Percentiles rank a stretch among this genome's conserved stretches.
Conservation (phyloP, 2,888 invertebrate species). For the Pecten maximus region DNA sequence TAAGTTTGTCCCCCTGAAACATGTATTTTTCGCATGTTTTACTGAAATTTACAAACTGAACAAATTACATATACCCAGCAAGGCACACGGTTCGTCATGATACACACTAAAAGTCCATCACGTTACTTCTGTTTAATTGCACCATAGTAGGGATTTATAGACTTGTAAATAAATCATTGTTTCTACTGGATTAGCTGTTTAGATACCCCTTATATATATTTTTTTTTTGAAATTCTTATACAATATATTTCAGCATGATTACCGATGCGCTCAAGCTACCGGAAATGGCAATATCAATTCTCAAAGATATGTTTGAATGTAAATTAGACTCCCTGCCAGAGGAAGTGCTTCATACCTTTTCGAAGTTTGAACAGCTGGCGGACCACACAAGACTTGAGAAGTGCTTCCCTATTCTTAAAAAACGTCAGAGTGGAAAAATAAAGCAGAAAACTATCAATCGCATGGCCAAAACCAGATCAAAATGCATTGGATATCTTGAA, state of each 20-base stretch:
- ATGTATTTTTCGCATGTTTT: no score
- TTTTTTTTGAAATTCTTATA: no score
- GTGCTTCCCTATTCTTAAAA: neutral
- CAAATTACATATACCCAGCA: no score
- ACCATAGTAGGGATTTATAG: no score
- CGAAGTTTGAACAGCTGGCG: neutral
- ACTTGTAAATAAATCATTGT: no score
- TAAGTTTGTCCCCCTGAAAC: no score
- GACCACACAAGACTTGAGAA: neutral
- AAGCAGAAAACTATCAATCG: neutral
- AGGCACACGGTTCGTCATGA: no score
- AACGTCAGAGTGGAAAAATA: neutral
- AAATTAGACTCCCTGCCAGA: neutral
- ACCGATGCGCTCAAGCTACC: neutral
- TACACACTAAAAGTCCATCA: no score
- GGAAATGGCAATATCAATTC: neutral
- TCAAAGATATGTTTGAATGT: constrained; percentile 6
- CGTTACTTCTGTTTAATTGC: no score
- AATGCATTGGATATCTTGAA: neutral
- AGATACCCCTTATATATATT: no score
- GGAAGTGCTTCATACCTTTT: neutral
- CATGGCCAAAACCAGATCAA: neutral
- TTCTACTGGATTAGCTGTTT: no score
- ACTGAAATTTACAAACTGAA: no score
- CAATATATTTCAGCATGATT: neutral